phyloP scores from a whole-genome alignment of 2,888 invertebrate species.

The Metallyticus violacea region DNA sequence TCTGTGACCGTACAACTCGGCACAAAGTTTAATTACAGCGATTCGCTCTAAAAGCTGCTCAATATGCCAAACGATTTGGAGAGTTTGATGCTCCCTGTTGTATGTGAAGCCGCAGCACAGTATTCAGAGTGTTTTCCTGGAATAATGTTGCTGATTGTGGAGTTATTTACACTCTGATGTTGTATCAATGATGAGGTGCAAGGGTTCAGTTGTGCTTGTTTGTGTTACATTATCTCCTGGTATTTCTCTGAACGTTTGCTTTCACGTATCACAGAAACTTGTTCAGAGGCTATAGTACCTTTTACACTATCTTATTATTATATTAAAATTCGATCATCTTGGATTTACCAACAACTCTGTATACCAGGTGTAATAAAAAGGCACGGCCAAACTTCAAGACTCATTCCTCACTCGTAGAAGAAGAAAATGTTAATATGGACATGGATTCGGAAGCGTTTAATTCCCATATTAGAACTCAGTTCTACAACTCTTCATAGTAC shows the following conservation, averaged over 20 bases:
- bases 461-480: too few species aligned
- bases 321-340: too few species aligned
- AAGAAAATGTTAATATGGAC: too few species aligned
- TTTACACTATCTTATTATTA: too few species aligned
- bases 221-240: background rate
- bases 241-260: background rate
- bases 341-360: too few species aligned
- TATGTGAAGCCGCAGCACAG: background rate
- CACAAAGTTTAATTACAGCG: background rate
- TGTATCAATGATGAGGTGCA: background rate
- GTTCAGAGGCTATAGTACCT: too few species aligned
- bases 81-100: background rate
- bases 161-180: background rate
- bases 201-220: background rate
- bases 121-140: background rate
- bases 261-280: too few species aligned
- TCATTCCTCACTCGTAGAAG: too few species aligned
- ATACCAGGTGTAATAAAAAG: too few species aligned
- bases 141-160: background rate
- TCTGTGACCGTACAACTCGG: background rate
- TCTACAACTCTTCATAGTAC: too few species aligned
- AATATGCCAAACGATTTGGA: background rate
- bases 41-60: background rate
- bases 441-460: too few species aligned
- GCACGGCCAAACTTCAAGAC: too few species aligned